Evolutionary conservation across 53 echinoderm and acorn worm genomes (phyloP).

Genomic region (Antedon mediterranea): DNA sequence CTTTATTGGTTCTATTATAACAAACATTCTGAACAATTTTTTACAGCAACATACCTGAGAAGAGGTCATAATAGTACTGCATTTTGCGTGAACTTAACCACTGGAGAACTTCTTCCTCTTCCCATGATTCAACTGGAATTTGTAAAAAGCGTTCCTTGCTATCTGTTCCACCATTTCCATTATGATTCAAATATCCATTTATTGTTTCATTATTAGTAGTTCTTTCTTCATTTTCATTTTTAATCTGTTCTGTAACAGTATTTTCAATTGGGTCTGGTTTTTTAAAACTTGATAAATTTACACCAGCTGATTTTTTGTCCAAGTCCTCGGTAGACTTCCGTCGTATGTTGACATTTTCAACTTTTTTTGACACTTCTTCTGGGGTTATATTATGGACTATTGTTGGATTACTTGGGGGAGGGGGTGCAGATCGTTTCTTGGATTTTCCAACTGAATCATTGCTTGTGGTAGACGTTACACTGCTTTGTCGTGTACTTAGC

Average conservation of each 20-base stretch:
- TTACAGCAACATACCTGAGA: conserved; percentile 44
- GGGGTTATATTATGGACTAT: background rate
- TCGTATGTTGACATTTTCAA: background rate
- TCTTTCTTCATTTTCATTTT: background rate
- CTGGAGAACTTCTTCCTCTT: conserved; percentile 53
- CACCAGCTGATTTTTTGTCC: background rate
- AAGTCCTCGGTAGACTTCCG: background rate
- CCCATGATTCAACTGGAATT: conserved; percentile 49
- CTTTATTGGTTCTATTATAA: no score
- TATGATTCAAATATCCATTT: background rate
- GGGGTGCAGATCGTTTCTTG: background rate
- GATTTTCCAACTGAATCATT: background rate
- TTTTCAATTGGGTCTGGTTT: background rate
- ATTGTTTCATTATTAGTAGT: background rate
- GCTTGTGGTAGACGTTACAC: background rate
- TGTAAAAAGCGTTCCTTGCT: background rate
- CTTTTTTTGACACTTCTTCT: background rate
- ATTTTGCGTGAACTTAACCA: conserved; percentile 61
- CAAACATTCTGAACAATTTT: background rate
- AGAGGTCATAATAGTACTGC: conserved; percentile 81
- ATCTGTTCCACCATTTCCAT: background rate
- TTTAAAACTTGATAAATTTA: background rate
- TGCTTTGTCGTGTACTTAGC: background rate
- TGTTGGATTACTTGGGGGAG: background rate
- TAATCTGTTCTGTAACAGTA: background rate